phyloP scores from a whole-genome alignment of 2,113 vertebrate genomes.

The Ellobius talpinus region DNA sequence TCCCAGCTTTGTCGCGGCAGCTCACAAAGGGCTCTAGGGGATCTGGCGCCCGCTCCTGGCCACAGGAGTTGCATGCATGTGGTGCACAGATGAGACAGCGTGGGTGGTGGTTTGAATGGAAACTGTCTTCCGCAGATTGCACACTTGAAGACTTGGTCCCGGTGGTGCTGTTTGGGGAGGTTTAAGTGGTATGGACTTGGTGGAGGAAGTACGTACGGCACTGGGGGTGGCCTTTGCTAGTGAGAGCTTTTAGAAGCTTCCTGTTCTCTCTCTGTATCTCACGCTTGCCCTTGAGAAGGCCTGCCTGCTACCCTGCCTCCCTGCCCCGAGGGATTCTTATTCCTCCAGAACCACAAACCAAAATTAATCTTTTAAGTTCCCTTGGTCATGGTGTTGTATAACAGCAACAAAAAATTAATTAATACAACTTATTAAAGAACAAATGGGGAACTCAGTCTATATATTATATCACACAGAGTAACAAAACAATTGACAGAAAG shows the following conservation, averaged over 20 bases:
- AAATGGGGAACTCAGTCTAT: background rate
- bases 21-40: background rate
- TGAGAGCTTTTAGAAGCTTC: background rate
- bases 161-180: background rate
- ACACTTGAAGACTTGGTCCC: background rate
- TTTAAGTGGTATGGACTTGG: background rate
- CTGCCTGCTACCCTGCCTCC: background rate
- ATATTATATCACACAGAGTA: background rate
- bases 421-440: background rate
- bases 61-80: too few species aligned
- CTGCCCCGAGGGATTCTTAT: background rate
- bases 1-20: background rate
- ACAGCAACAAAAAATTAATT: background rate
- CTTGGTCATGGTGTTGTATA: background rate
- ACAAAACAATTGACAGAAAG: slow-evolving; percentile 25
- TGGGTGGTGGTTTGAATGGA: background rate
- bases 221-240: background rate
- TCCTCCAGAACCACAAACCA: background rate
- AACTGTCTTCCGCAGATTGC: background rate
- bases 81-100: background rate
- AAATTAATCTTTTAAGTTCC: too few species aligned
- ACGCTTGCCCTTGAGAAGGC: background rate
- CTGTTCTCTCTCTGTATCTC: background rate
- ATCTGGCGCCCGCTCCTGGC: background rate
- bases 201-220: background rate